Evolutionary conservation across 2,113 vertebrate genomes (phyloP).

Genomic region (Cavia aperea): DNA sequence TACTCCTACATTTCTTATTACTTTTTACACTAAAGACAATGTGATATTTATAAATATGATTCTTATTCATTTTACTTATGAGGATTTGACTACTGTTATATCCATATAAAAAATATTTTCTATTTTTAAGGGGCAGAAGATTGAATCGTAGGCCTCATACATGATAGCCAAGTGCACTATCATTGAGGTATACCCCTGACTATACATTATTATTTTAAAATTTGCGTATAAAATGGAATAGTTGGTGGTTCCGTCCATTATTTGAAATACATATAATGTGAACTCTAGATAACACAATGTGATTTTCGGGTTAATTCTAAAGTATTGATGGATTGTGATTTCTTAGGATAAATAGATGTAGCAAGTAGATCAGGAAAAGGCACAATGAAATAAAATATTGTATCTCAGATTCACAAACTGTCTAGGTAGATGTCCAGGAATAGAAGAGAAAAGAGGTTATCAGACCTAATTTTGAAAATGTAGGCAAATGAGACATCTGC

Average conservation of each 20-base stretch:
- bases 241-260: neutral
- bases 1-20: too few species aligned
- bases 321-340: neutral
- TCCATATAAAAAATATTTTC: neutral
- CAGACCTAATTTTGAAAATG: too few species aligned
- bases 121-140: neutral
- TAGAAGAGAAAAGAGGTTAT: accelerated
- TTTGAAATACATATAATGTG: neutral
- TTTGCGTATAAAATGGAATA: neutral
- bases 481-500: neutral
- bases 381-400: neutral
- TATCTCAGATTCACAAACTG: neutral
- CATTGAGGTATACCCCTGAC: neutral
- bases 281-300: neutral
- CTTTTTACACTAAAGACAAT: too few species aligned
- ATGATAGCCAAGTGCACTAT: neutral
- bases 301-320: neutral
- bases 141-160: neutral
- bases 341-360: neutral
- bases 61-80: too few species aligned
- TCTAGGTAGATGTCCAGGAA: accelerated
- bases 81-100: neutral
- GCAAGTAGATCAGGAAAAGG: neutral
- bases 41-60: too few species aligned
- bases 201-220: neutral